phyloP scores from a whole-genome alignment of 2,888 invertebrate genomes.

The Ophion obscuratus region DNA sequence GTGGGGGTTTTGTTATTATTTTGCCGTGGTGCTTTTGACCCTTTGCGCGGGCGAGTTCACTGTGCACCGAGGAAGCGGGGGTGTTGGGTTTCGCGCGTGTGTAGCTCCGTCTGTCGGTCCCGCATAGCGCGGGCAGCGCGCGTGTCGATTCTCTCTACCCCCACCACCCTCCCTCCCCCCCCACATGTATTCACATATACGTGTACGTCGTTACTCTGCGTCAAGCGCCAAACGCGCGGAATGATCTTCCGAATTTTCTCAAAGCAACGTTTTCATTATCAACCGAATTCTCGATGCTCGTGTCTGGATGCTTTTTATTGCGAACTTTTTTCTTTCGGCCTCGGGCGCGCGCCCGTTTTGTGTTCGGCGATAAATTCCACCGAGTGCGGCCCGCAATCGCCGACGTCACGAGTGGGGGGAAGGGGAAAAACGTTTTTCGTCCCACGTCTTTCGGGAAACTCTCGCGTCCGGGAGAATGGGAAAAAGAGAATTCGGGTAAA shows the following conservation, averaged over 20 bases:
- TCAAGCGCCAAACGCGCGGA: conserved; percentile 58
- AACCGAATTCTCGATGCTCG: too few relatives aligned
- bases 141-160: conserved; percentile 30
- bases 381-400: conserved; percentile 41
- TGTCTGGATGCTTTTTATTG: not conserved
- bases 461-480: not conserved
- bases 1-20: conserved; percentile 81
- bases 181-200: not conserved
- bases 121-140: conserved; percentile 20
- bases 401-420: conserved; percentile 51
- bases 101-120: conserved; percentile 40
- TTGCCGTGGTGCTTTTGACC: conserved; percentile 83
- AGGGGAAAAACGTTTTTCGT: conserved; percentile 27
- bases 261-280: not conserved
- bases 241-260: conserved; percentile 23
- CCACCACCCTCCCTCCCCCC: not conserved
- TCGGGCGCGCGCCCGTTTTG: not conserved
- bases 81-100: conserved; percentile 74
- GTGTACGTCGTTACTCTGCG: conserved; percentile 29
- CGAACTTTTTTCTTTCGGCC: not conserved
- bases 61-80: conserved; percentile 78
- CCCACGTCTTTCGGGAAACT: not conserved
- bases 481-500: not conserved
- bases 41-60: conserved; percentile 82
- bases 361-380: not conserved